A percentile compares a stretch with the other conserved stretches of the same genome.
Conservation (phyloP, 2,888 invertebrate species). For the Mesodorylaimus sp. region DNA sequence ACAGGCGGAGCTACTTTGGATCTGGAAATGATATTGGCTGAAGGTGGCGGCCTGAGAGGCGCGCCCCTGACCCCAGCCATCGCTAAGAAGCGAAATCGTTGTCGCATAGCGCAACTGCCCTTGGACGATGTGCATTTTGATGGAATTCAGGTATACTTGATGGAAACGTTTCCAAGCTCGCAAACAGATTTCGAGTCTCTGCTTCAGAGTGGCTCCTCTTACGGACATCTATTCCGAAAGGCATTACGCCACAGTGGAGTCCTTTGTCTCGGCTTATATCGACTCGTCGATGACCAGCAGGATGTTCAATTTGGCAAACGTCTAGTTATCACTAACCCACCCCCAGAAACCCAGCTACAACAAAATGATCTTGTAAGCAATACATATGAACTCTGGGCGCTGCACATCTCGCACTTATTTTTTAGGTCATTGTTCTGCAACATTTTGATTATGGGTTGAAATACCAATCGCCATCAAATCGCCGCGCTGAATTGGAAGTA, state of each 20-base stretch:
- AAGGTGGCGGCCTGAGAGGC: slow-evolving; percentile 92
- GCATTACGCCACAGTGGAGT: slow-evolving; percentile 92
- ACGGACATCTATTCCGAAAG: slow-evolving; percentile 88
- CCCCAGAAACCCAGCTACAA: slow-evolving; percentile 85
- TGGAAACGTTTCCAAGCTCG: background rate
- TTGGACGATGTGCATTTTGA: slow-evolving; percentile 88
- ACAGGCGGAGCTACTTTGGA: slow-evolving; percentile 99
- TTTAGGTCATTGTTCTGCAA: slow-evolving; percentile 85
- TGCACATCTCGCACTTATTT: background rate
- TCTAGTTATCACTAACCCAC: slow-evolving; percentile 99
- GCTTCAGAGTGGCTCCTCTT: slow-evolving; percentile 54
- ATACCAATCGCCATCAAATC: slow-evolving; percentile 55
- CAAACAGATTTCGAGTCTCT: background rate
- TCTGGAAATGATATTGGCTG: slow-evolving; percentile 90
- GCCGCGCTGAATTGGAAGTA: too few species aligned
- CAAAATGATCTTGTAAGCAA: slow-evolving; percentile 79
- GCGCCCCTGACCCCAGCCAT: slow-evolving; percentile 94
- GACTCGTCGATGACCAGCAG: slow-evolving; percentile 40
- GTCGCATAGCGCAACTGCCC: slow-evolving; percentile 92
- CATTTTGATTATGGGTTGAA: slow-evolving; percentile 95
- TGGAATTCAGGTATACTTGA: slow-evolving; percentile 54
- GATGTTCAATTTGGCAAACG: slow-evolving; percentile 69
- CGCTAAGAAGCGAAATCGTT: slow-evolving; percentile 81
- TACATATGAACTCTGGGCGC: background rate
- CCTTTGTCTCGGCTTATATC: slow-evolving; percentile 95